Conservation (phyloP, 1,140 invertebrate genomes). For the Aphis craccivora region DNA sequence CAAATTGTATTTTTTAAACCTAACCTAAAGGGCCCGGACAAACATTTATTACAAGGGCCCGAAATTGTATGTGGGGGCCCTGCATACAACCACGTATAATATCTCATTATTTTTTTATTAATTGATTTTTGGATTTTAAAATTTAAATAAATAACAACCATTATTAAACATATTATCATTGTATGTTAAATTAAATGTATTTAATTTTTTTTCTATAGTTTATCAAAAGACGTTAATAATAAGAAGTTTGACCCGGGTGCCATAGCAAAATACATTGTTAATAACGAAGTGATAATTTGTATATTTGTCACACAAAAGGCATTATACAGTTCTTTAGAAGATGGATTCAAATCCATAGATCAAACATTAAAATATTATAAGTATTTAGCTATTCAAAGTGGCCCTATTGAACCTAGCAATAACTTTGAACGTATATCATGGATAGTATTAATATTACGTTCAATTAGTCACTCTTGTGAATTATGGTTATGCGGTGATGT, state of each 20-base stretch:
- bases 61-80: too few relatives aligned
- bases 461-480: not conserved
- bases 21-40: too few relatives aligned
- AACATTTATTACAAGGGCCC: too few relatives aligned
- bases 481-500: slow-evolving; percentile 33
- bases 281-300: slow-evolving; percentile 11
- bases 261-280: not conserved
- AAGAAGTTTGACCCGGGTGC: not conserved
- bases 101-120: too few relatives aligned
- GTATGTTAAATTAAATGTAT: not conserved
- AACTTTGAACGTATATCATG: not conserved
- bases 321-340: not conserved
- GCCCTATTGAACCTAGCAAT: not conserved
- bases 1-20: too few relatives aligned
- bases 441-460: not conserved
- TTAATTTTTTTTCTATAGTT: not conserved
- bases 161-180: not conserved
- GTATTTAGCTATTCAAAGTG: slow-evolving; percentile 21
- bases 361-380: not conserved
- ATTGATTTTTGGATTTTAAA: too few relatives aligned
- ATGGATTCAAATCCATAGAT: not conserved
- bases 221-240: not conserved
- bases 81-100: not conserved
- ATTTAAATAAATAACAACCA: too few relatives aligned
- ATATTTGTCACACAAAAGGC: not conserved